Percentiles rank a stretch among this genome's conserved stretches.
Evolutionary conservation across 2,797 vertebrate species (phyloP).

Genomic region (Spatula versicolor): DNA sequence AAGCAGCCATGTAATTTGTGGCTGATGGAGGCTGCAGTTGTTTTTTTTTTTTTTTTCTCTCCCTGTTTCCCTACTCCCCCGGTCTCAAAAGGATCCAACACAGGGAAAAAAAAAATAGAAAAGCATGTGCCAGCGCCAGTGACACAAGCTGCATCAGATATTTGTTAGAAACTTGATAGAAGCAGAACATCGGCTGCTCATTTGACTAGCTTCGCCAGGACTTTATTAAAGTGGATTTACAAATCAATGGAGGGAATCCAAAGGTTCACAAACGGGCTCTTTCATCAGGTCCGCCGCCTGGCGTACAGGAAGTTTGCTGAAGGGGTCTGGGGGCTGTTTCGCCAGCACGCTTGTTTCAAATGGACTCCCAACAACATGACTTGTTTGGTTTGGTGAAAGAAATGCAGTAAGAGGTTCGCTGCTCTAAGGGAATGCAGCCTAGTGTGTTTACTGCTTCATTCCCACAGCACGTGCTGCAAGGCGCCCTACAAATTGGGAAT

Average conservation of each 20-base stretch:
- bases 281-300: slow-evolving; percentile 61
- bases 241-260: slow-evolving; percentile 69
- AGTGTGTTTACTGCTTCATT: slow-evolving; percentile 19
- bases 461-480: slow-evolving; percentile 18
- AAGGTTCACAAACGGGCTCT: slow-evolving; percentile 66
- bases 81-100: background rate
- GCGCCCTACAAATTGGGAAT: slow-evolving; percentile 58
- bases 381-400: slow-evolving; percentile 55
- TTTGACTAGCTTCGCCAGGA: slow-evolving; percentile 42
- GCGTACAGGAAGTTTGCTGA: slow-evolving; percentile 66
- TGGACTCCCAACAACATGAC: slow-evolving; percentile 44
- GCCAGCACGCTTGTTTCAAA: slow-evolving; percentile 54
- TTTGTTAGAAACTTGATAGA: slow-evolving; percentile 51
- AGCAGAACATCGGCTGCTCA: slow-evolving; percentile 34
- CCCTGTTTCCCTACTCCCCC: background rate
- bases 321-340: slow-evolving; percentile 65
- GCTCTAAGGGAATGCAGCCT: slow-evolving; percentile 51
- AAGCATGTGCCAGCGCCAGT: background rate
- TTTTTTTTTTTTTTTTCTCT: background rate
- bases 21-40: background rate
- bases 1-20: slow-evolving; percentile 56
- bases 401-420: slow-evolving; percentile 48
- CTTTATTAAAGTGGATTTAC: slow-evolving; percentile 68
- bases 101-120: background rate
- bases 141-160: slow-evolving; percentile 42